Percentiles rank a stretch among this genome's conserved stretches.
Evolutionary conservation across 2,113 vertebrate species (phyloP).

Genomic region (Misgurnus anguillicaudatus): DNA sequence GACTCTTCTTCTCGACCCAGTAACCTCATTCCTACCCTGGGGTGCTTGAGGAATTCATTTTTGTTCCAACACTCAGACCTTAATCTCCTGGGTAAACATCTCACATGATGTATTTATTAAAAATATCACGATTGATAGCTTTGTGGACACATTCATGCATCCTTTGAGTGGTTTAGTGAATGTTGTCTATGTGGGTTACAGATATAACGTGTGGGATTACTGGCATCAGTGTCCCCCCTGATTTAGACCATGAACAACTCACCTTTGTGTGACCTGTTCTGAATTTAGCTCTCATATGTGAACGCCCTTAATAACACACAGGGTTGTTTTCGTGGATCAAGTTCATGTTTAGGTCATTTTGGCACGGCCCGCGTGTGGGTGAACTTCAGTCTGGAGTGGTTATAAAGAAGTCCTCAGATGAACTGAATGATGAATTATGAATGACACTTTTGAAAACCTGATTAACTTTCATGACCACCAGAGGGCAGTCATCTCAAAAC

Average conservation of each 20-base stretch:
- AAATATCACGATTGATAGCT: not conserved
- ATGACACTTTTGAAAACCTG: not conserved
- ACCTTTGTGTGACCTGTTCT: slow-evolving; percentile 1
- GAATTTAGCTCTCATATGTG: slow-evolving; percentile 5
- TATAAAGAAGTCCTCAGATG: slow-evolving; percentile 13
- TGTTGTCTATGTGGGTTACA: slow-evolving; percentile 2
- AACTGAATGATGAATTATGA: not conserved
- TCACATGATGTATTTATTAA: not conserved
- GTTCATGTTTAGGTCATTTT: slow-evolving; percentile 35
- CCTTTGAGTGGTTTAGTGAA: slow-evolving; percentile 6
- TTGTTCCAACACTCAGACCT: not conserved
- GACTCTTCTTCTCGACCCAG: not conserved
- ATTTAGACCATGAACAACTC: slow-evolving; percentile 14
- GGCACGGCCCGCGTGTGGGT: not conserved
- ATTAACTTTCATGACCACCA: not conserved
- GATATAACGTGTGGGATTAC: slow-evolving; percentile 21
- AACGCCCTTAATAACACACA: not conserved
- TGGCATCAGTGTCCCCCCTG: slow-evolving; percentile 1
- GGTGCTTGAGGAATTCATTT: not conserved
- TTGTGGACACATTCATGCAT: not conserved
- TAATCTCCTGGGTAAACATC: not conserved
- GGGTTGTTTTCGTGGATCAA: slow-evolving; percentile 30
- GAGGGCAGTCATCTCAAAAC: not conserved
- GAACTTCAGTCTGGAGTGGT: not conserved
- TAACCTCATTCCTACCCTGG: not conserved